Evolutionary conservation across 1,140 invertebrate genomes (phyloP), one percentile per base, ranked within the genome.

Genomic region (Lucilia sericata): DNA sequence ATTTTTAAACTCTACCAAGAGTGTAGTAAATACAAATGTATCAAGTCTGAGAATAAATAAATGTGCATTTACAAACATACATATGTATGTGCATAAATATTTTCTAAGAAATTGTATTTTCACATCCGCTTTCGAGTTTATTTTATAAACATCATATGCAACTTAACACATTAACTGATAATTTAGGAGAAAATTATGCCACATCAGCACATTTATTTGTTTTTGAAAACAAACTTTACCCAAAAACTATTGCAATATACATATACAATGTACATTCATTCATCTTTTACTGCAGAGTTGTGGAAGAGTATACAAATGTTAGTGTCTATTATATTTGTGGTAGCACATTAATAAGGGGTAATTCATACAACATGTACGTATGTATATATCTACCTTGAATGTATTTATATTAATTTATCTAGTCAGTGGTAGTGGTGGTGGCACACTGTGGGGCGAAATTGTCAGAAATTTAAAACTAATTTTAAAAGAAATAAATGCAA

Each of bases 181-280:
- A 80, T 49, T 49, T 25, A 36, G 19, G n/a, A 21, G 42, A 49
- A 80, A 49, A 13, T 21, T 42, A 12, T 80, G 42, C 19, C 42
- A 49, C 76, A 70, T 82, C 55, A 82, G 13, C 25, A 70, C 55
- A 82, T 21, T 80, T 36, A 65, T 17, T 82, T 82, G 60, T 13
- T 17, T 60, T n/a, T 19, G 51, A 17, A 21, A 8, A 21, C 7
- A 21, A 70, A 70, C 2, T 70, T 60, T 7, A 25, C 19, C 60
- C 51, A 21, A 70, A 70, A 70, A 10, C 4, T 55, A 17, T 5
- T 55, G 13, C 13, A 70, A 25, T 2, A 70, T 5, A 19, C 60
- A 49, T 49, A 49, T 1, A 49, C 5, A 49, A 49, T 49, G 9
- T 55, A 55, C 0, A 13, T 55, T 55, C 17, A 55, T 55, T 55